Conservation (phyloP, 2,888 invertebrate genomes). For the Thymelicus sylvestris region DNA sequence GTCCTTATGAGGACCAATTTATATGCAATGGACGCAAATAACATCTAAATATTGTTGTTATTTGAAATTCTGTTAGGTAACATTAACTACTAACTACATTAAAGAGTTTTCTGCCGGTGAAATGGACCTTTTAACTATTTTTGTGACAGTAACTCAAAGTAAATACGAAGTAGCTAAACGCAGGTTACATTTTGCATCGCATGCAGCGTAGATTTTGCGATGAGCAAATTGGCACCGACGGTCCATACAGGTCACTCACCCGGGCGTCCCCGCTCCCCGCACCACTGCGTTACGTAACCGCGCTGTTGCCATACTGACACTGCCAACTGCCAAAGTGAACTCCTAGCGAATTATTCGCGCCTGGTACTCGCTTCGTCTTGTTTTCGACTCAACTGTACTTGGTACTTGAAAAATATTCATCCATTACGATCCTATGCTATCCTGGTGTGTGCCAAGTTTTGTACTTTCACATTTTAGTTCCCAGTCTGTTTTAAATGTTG, state of each 20-base stretch:
- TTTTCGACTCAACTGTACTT: conserved; percentile 17
- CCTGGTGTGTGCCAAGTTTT: conserved; percentile 3
- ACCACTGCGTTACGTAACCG: conserved; percentile 68
- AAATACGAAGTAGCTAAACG: conserved; percentile 5
- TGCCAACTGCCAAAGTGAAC: conserved; percentile 65
- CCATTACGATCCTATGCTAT: neutral
- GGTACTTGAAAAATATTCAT: conserved; percentile 8
- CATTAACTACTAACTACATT: too few species aligned
- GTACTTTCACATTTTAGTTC: conserved; percentile 6
- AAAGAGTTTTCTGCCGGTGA: neutral
- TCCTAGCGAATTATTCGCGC: conserved; percentile 62
- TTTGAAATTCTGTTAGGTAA: too few species aligned
- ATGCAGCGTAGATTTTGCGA: conserved; percentile 77
- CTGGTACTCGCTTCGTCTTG: conserved; percentile 57
- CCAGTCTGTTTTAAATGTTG: neutral
- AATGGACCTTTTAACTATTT: neutral
- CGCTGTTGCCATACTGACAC: conserved; percentile 76
- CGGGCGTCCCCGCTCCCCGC: conserved; percentile 54
- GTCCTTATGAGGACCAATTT: too few species aligned
- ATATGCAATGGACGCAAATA: too few species aligned
- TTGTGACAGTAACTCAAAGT: neutral
- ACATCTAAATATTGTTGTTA: too few species aligned
- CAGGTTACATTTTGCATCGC: conserved; percentile 46
- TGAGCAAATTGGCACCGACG: conserved; percentile 80
- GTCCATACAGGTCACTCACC: conserved; percentile 79